phyloP scores from a whole-genome alignment of 2,113 vertebrate species.

The Chitala chitala region DNA sequence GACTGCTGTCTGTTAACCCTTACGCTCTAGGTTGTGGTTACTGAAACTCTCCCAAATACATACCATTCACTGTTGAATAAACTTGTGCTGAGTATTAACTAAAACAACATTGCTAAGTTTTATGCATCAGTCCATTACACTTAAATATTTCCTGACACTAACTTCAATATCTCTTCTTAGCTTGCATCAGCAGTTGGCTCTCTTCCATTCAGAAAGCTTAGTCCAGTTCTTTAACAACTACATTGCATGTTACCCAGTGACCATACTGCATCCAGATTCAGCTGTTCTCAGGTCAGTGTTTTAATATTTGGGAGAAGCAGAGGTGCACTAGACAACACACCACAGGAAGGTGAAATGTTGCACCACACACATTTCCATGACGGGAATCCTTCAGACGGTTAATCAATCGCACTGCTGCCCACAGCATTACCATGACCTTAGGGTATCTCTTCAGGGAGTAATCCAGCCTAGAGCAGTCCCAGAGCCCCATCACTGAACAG shows the following conservation, averaged over 20 bases:
- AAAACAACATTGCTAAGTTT: no score
- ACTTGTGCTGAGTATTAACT: no score
- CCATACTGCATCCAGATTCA: not conserved
- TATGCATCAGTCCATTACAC: no score
- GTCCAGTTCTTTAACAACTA: not conserved
- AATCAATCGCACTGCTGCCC: constrained; percentile 2
- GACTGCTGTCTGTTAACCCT: not conserved
- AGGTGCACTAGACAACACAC: no score
- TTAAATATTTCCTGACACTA: no score
- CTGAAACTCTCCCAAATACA: not conserved
- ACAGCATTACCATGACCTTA: not conserved
- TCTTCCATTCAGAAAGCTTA: no score
- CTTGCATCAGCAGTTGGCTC: not conserved
- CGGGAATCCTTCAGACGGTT: not conserved
- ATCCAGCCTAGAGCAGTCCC: not conserved
- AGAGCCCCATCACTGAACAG: not conserved
- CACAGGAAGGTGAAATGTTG: not conserved
- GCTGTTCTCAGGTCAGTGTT: not conserved
- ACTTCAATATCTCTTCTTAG: no score
- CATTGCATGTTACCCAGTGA: not conserved
- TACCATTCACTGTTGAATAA: not conserved
- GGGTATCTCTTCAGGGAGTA: constrained; percentile 7
- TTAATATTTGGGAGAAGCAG: not conserved
- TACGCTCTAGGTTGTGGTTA: not conserved
- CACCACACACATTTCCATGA: constrained; percentile 1